Conservation (phyloP, 2,113 vertebrate genomes). For the Serilophus lunatus region DNA sequence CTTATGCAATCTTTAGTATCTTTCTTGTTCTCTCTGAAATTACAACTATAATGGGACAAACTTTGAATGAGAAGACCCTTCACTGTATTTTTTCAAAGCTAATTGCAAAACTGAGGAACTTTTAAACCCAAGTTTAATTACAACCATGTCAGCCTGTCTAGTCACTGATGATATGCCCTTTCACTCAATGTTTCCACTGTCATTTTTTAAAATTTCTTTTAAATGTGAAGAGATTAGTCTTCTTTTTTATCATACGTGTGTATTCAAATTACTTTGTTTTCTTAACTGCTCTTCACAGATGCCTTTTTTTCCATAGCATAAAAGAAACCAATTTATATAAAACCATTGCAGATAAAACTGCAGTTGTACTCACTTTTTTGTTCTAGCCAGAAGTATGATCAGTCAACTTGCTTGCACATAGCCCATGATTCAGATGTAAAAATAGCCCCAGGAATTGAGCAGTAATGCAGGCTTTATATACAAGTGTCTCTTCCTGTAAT, state of each 20-base stretch:
- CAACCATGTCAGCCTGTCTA: background rate
- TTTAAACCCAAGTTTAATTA: background rate
- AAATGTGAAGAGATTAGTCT: background rate
- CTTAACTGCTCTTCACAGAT: background rate
- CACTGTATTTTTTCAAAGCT: background rate
- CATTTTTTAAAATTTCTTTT: background rate
- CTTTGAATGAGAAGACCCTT: background rate
- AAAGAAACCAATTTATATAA: background rate
- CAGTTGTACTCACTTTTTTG: background rate
- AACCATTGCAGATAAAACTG: background rate
- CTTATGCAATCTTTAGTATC: background rate
- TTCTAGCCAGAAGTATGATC: background rate
- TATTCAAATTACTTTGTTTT: background rate
- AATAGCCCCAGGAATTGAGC: background rate
- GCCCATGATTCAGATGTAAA: background rate
- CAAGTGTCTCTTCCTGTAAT: background rate
- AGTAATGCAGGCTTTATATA: background rate
- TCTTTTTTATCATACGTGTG: background rate
- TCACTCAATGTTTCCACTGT: background rate
- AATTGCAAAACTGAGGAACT: background rate
- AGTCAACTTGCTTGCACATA: background rate
- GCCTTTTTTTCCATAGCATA: background rate
- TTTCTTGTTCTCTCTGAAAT: background rate
- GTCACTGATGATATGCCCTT: background rate
- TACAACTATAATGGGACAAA: background rate